Base-by-base conservation (phyloP, 1,140 invertebrate genomes). In the Halesus radiatus region DNA sequence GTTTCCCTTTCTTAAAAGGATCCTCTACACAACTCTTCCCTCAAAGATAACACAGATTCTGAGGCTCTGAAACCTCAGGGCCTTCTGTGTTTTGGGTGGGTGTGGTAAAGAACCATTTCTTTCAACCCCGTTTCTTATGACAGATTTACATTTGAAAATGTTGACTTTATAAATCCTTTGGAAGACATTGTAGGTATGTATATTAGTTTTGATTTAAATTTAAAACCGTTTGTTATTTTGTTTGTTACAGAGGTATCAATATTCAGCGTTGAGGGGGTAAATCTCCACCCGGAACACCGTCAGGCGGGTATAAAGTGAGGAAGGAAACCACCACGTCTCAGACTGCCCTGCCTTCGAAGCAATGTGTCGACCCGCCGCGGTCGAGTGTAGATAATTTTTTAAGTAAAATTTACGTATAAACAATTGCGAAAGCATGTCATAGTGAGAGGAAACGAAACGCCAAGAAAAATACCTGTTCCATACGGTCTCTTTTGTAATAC, bases 211-310 rank as follows among this genome's bases (percentile, higher is more conserved):
- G 1, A 26, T 23, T 60, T 60, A 15, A 60, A 60, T 22, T 26
- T 20, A 60, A 22, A 4, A 1, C 26, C 26, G 20, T 15, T 60
- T 60, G 5, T 20, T 18, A n/a, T n/a, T 62, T 76, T 62, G n/a
- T 45, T 93, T 45, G 13, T 45, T 94, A 60, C 93, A 98, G 97
- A 96, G 90, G 92, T 95, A 85, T 97, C 96, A 85, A 97, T 98
- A 91, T 97, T 97, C 90, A 96, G 94, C 85, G 95, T 98, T 86
- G 95, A 97, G 89, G 96, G 96, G 84, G 92, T 97, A 75, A 92
- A 92, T 86, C 87, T 96, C 84, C 92, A 94, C 86, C 92, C 93
- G 52, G 95, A 96, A 83, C 84, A 84, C 66, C 86, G 86, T 80
- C 87, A 87, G 84, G 86, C 84, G 45, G 84, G 84, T 76, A 84